phyloP scores from a whole-genome alignment of 2,888 invertebrate genomes.

The Heliconius sara region DNA sequence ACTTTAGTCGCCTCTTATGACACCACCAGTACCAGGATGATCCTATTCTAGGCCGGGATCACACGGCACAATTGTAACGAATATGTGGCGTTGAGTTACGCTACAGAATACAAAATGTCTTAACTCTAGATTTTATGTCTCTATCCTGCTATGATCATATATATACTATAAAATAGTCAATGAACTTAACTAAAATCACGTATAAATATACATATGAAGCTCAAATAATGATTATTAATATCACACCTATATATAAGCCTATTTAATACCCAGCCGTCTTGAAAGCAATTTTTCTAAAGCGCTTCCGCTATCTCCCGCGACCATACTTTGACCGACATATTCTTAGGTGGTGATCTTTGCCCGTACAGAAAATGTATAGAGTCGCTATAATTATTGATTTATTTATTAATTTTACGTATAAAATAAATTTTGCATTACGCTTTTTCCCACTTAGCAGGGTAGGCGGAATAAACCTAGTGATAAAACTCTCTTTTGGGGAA shows the following conservation, averaged over 20 bases:
- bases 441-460: no score
- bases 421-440: no score
- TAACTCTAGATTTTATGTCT: no score
- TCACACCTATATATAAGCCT: conserved; percentile 44
- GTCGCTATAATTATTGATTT: conserved; percentile 35
- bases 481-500: no score
- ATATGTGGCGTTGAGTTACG: not conserved
- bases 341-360: conserved; percentile 72
- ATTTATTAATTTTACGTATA: no score
- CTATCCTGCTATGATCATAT: no score
- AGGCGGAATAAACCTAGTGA: no score
- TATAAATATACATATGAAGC: not conserved
- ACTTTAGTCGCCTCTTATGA: no score
- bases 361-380: conserved; percentile 57
- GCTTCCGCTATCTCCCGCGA: conserved; percentile 71
- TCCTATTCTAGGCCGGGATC: no score
- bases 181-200: not conserved
- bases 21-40: no score
- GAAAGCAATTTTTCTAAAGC: conserved; percentile 63
- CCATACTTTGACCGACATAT: conserved; percentile 82
- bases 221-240: conserved; percentile 9
- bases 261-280: conserved; percentile 46
- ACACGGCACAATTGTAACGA: no score
- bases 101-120: not conserved
- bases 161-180: not conserved